Base-by-base conservation (phyloP, 2,888 invertebrate genomes). In the Volucella zonaria region DNA sequence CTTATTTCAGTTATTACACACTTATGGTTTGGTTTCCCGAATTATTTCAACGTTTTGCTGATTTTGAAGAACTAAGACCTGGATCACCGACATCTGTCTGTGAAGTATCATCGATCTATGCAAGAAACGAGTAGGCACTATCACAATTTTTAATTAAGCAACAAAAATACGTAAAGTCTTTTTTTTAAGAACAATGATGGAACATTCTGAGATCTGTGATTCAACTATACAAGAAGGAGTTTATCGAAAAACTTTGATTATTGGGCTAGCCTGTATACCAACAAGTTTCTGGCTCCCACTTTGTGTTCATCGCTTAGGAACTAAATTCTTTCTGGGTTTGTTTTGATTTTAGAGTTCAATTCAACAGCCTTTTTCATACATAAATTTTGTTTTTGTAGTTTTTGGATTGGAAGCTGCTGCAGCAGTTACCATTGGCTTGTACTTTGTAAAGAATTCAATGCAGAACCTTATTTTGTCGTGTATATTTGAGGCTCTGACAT, bases 1-100 rank as follows among this genome's bases (percentile, higher is more conserved):
- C 10, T 12, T 12, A 54, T 66, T 49, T 38, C 6, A 97, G 97
- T 89, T 97, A 97, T 92, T 97, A 97, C 91, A 97, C 97, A 8
- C 92, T 97, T 54, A 97, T 97, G 96, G 94, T 97, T 90, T 97
- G 97, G 97, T 97, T 97, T 92, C 97, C 97, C 12, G 97, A 97
- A 91, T 92, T 97, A 88, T 97, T 97, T 92, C 95, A 95, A 91
- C 95, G 97, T 70, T 96, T 96, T 91, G 96, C 96, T 89, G 95
- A 95, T 88, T 96, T 94, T 90, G 96, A 96, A 89, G 90, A 91
- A 38, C 90, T 92, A 1, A 93, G 95, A 93, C 95, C 95, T 0
- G 94, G 94, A 86, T 93, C 94, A 64, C 93, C 93, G 0, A 95
- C 96, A 0, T 95, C 96, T 0, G 95, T 96, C 8, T 96, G 96